Evolutionary conservation across 2,113 vertebrate species (phyloP).

Genomic region (Caracal caracal): DNA sequence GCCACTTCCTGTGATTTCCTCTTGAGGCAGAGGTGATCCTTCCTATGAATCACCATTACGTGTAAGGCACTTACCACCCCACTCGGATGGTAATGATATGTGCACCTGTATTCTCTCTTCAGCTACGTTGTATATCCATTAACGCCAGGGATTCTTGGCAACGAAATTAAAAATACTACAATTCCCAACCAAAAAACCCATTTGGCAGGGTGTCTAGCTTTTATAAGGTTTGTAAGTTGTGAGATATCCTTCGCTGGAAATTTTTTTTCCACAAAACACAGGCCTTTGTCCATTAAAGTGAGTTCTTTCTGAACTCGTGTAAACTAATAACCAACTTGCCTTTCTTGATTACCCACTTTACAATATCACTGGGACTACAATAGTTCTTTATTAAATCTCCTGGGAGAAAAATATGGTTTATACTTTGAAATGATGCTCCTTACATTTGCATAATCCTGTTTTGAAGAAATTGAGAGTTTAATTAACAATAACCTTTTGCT

Average conservation of each 20-base stretch:
- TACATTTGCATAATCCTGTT: not conserved
- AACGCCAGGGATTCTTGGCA: not conserved
- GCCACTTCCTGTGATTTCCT: not conserved
- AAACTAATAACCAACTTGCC: not conserved
- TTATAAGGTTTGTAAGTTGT: not conserved
- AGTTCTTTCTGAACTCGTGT: not conserved
- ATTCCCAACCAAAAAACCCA: not conserved
- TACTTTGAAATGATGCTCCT: not conserved
- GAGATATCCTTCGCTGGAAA: not conserved
- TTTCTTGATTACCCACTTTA: not conserved
- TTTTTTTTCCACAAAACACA: not conserved
- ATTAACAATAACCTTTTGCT: conserved; percentile 47
- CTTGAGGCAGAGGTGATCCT: not conserved
- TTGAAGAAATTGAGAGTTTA: conserved; percentile 32
- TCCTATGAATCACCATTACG: not conserved
- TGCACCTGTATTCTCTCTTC: not conserved
- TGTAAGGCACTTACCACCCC: not conserved
- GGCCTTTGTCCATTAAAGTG: conserved; percentile 11
- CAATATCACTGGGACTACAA: not conserved
- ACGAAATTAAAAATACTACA: conserved; percentile 13
- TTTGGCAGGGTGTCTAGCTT: not conserved
- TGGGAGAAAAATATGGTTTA: conserved; percentile 10
- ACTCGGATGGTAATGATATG: not conserved
- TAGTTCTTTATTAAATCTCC: not conserved
- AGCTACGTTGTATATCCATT: not conserved